phyloP scores from a whole-genome alignment of 2,888 invertebrate species.

The Sarcophaga rosellei region DNA sequence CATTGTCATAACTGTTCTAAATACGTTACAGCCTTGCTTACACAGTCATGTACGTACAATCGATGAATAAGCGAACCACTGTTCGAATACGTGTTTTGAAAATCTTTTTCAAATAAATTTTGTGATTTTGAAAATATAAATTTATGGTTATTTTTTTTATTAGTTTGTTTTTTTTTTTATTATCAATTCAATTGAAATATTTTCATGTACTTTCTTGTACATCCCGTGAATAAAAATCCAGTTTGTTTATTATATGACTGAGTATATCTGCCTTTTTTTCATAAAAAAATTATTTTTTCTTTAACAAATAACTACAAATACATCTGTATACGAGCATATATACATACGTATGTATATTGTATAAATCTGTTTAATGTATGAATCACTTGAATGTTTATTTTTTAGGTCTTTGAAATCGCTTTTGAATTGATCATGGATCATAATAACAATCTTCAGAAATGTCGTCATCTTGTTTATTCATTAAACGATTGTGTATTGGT shows the following conservation, averaged over 20 bases:
- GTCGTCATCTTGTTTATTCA: conserved; percentile 65
- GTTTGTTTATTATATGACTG: conserved; percentile 19
- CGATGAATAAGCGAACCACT: conserved; percentile 8
- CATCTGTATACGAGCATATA: neutral
- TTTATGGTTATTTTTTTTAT: conserved; percentile 15
- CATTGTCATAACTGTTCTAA: conserved; percentile 15
- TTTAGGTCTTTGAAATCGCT: conserved; percentile 57
- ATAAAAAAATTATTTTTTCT: no score
- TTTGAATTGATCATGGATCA: conserved; percentile 43
- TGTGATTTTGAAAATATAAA: conserved; percentile 18
- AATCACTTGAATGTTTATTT: conserved; percentile 48
- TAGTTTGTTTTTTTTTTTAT: conserved; percentile 20
- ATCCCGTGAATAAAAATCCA: conserved; percentile 46
- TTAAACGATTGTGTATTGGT: conserved; percentile 23
- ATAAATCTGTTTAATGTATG: conserved; percentile 57
- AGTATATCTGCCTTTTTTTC: neutral
- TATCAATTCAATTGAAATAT: conserved; percentile 38
- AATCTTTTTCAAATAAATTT: conserved; percentile 31
- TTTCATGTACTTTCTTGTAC: conserved; percentile 42
- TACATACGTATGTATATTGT: neutral
- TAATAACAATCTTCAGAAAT: conserved; percentile 34
- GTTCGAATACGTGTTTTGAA: conserved; percentile 47
- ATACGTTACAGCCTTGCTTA: no score
- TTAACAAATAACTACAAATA: neutral
- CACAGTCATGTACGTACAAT: no score